These are phyloP conservation scores for Laupala kohalensis DNA, from an alignment of 1,140 invertebrate genomes.

Conservation along the genomic window DNA sequence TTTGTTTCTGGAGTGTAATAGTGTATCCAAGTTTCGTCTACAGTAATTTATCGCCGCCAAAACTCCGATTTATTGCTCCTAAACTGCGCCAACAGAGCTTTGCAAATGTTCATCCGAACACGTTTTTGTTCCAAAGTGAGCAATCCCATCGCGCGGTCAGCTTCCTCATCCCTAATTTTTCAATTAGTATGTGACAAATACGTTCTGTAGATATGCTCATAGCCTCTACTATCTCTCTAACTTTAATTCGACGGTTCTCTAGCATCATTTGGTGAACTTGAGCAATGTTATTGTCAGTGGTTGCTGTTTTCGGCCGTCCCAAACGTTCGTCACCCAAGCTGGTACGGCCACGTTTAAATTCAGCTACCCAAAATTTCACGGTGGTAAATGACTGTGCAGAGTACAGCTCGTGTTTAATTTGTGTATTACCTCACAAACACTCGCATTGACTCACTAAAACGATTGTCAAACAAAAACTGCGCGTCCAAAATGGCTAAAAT, in stretches of 20 bases:
- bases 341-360: not conserved
- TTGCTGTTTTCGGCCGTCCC: not conserved
- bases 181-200: not conserved
- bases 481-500: too few species aligned
- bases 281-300: not conserved
- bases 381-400: not conserved
- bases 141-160: conserved; percentile 23
- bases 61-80: conserved; percentile 13
- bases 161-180: conserved; percentile 21
- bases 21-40: conserved; percentile 18
- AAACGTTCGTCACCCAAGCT: not conserved
- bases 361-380: not conserved
- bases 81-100: conserved; percentile 15
- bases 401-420: too few species aligned
- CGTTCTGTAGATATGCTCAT: conserved; percentile 1
- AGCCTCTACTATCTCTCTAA: not conserved
- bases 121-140: conserved; percentile 24
- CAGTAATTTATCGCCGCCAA: conserved; percentile 15
- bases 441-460: too few species aligned
- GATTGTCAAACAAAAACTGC: too few species aligned
- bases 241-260: not conserved
- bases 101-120: conserved; percentile 11
- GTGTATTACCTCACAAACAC: too few species aligned
- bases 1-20: conserved; percentile 17
- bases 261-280: not conserved